Evolutionary conservation across 1,140 invertebrate species (phyloP).

Genomic region (Ips typographus): DNA sequence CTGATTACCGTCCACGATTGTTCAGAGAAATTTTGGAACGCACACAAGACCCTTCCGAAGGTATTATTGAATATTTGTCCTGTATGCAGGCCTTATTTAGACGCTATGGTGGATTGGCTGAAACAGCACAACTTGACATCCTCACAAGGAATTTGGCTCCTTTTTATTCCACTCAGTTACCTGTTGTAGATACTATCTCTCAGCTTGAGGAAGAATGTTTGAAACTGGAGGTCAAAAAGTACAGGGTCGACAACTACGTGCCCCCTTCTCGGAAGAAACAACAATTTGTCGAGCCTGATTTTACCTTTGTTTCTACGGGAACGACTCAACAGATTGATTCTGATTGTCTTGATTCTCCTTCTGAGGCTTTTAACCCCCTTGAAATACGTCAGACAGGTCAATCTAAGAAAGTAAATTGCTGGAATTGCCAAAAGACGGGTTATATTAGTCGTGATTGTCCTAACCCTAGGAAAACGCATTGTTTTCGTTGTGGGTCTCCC

Average conservation of each 20-base stretch:
- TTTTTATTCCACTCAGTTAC: constrained; percentile 17
- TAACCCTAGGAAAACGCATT: constrained; percentile 1
- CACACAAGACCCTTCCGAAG: constrained; percentile 33
- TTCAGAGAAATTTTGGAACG: constrained; percentile 20
- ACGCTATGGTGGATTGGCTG: constrained; percentile 23
- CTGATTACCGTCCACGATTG: constrained; percentile 16
- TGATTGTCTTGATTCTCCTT: background rate
- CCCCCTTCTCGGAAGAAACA: background rate
- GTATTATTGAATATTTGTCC: constrained; percentile 44
- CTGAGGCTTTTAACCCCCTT: background rate
- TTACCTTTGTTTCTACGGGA: background rate
- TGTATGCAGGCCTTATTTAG: constrained; percentile 45
- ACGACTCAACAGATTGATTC: too few relatives aligned
- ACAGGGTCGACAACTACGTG: background rate
- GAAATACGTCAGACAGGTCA: background rate
- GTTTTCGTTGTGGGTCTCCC: background rate
- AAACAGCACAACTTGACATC: constrained; percentile 14
- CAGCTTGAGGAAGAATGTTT: constrained; percentile 11
- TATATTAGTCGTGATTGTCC: constrained; percentile 6
- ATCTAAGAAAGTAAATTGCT: constrained; percentile 1
- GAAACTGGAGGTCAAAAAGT: constrained; percentile 6
- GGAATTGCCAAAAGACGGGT: constrained; percentile 14
- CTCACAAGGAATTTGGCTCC: constrained; percentile 15
- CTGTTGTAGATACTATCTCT: constrained; percentile 11
- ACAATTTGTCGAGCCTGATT: constrained; percentile 3